Evolutionary conservation across 2,888 invertebrate species (phyloP).

Genomic region (Diarsia rubi): DNA sequence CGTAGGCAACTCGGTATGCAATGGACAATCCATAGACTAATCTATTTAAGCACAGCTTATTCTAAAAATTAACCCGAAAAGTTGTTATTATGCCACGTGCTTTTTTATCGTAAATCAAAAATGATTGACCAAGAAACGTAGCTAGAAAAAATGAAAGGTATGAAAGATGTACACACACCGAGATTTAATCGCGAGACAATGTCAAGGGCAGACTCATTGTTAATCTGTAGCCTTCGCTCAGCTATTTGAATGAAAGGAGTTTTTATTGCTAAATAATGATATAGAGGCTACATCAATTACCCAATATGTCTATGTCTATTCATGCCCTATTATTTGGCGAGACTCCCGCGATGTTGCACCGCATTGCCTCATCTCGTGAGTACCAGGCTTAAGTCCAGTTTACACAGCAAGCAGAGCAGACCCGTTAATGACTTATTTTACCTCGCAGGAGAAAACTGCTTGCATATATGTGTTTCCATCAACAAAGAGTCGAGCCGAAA

Average conservation of each 20-base stretch:
- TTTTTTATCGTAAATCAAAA: constrained; percentile 1
- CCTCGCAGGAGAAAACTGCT: no score
- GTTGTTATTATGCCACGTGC: no score
- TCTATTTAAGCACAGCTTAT: no score
- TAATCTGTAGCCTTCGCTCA: constrained; percentile 51
- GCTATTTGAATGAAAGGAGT: constrained; percentile 61
- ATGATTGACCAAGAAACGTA: not conserved
- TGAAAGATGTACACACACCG: constrained; percentile 47
- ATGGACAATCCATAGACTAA: no score
- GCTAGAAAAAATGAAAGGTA: constrained; percentile 39
- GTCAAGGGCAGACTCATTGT: constrained; percentile 62
- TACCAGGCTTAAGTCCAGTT: constrained; percentile 22
- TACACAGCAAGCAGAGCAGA: no score
- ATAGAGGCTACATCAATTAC: constrained; percentile 63
- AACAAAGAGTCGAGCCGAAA: no score
- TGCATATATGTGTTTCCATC: no score
- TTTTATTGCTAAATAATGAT: constrained; percentile 67
- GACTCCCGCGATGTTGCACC: constrained; percentile 61
- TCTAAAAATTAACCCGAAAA: no score
- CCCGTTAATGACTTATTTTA: no score
- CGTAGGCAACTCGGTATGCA: no score
- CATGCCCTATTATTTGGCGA: constrained; percentile 60
- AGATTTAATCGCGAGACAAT: constrained; percentile 56
- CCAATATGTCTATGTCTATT: constrained; percentile 63
- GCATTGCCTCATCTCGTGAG: constrained; percentile 55